Base-by-base conservation (phyloP, 2,888 invertebrate genomes). In the Apoda limacodes region DNA sequence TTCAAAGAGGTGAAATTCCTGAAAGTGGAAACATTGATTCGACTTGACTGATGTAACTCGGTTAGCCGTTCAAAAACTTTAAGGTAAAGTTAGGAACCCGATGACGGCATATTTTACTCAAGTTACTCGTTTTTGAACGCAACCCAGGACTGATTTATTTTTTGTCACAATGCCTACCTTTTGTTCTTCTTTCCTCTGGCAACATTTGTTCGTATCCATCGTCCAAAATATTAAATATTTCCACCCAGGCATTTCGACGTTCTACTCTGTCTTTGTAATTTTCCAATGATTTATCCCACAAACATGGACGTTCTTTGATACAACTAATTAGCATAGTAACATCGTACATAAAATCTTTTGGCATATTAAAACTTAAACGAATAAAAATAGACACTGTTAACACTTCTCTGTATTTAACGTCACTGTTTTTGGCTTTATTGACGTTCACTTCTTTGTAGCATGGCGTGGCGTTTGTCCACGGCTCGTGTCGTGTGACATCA, bases 271-370 rank as follows among this genome's bases (percentile, higher is more conserved):
- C 76, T 45, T 75, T 80, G 37, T 80, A 75, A 32, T 50, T 54
- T 22, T 76, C 76, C 20, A 59, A 41, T n/a, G 54, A 55, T 42
- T 63, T 75, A 44, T 80, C 67, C 80, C 80, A 80, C 29, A 80
- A 46, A 33, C 70, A 71, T 1, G 75, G 71, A 1, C 70, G 52
- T 2, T 64, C 60, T 27, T 46, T 50, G 2, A 80, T 59, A 2
- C 45, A 45, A 9, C 58, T 44, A 29, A 76, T 64, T 34, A 80
- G 52, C 26, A 55, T 44, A 13, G 60, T 37, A 3, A 75, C 60
- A 34, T 69, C 58, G 32, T 75, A 80, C 45, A 68, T 70, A 46
- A 75, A 78, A 28, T 61, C 60, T 35, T 58, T 66, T 55, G 67
- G 64, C 49, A 46, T 61, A 42, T 19, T 32, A 13, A 25, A 32